phyloP scores from a whole-genome alignment of 2,797 vertebrate species.

The Anomalospiza imberbis region DNA sequence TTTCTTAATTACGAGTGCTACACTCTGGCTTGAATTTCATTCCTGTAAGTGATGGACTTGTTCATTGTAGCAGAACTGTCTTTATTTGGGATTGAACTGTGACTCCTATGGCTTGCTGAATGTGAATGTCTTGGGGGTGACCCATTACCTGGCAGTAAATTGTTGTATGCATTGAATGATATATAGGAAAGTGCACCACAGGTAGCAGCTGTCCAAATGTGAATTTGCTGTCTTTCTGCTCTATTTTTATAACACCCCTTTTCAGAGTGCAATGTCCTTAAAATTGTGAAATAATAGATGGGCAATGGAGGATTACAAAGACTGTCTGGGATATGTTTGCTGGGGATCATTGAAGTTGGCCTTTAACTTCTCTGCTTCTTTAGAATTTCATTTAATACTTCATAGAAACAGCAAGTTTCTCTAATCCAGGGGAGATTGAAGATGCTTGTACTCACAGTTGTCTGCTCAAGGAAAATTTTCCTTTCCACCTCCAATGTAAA shows the following conservation, averaged over 20 bases:
- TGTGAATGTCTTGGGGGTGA: neutral
- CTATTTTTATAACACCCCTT: neutral
- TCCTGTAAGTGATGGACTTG: neutral
- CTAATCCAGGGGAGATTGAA: neutral
- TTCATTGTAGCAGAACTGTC: neutral
- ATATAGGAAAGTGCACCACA: neutral
- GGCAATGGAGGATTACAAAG: neutral
- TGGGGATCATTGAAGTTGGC: neutral
- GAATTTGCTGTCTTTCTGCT: neutral
- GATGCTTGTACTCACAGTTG: neutral
- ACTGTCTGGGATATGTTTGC: neutral
- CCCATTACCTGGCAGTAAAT: neutral
- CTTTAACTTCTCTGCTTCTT: slow-evolving; percentile 39
- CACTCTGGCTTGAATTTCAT: neutral
- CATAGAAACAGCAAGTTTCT: neutral
- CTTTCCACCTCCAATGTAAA: neutral
- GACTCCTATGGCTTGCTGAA: neutral
- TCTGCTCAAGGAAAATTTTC: neutral
- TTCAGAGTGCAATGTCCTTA: neutral
- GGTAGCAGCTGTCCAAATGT: neutral
- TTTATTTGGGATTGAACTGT: neutral
- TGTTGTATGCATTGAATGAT: neutral
- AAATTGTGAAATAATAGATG: slow-evolving; percentile 1
- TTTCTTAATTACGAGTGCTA: neutral
- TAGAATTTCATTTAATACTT: slow-evolving; percentile 41